Percentiles rank a stretch among this genome's conserved stretches.
These are phyloP conservation scores for Catharus minimus DNA, from an alignment of 2,113 vertebrate species.

Conservation along the genomic window DNA sequence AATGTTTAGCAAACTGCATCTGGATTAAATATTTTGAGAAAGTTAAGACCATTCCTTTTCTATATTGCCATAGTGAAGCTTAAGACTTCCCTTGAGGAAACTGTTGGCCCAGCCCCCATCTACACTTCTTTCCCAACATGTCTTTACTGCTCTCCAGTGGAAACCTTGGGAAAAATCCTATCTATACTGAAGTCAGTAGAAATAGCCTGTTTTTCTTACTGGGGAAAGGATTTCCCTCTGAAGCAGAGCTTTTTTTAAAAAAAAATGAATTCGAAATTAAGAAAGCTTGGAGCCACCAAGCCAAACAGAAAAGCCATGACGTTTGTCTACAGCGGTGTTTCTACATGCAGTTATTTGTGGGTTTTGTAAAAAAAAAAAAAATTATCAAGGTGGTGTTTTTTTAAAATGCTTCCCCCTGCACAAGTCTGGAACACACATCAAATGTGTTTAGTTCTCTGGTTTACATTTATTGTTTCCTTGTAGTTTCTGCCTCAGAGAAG, in stretches of 20 bases:
- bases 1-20: constrained; percentile 8
- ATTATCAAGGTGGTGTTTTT: background rate
- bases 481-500: background rate
- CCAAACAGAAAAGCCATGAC: background rate
- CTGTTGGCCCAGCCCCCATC: constrained; percentile 38
- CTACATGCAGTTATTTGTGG: background rate
- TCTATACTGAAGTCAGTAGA: background rate
- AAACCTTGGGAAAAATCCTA: constrained; percentile 42
- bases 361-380: background rate
- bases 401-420: background rate
- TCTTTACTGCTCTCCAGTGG: constrained; percentile 67
- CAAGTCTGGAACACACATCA: background rate
- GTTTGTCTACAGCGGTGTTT: background rate
- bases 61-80: background rate
- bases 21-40: constrained; percentile 48
- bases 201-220: background rate
- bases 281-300: background rate
- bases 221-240: background rate
- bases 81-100: constrained; percentile 22
- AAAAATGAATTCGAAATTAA: background rate
- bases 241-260: background rate
- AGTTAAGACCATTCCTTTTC: background rate
- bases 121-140: constrained; percentile 15
- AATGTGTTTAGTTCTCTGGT: background rate
- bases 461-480: background rate